Evolutionary conservation across 2,888 invertebrate genomes (phyloP), one percentile per base, ranked within the genome.

Genomic region (Dolichomitus sp.): DNA sequence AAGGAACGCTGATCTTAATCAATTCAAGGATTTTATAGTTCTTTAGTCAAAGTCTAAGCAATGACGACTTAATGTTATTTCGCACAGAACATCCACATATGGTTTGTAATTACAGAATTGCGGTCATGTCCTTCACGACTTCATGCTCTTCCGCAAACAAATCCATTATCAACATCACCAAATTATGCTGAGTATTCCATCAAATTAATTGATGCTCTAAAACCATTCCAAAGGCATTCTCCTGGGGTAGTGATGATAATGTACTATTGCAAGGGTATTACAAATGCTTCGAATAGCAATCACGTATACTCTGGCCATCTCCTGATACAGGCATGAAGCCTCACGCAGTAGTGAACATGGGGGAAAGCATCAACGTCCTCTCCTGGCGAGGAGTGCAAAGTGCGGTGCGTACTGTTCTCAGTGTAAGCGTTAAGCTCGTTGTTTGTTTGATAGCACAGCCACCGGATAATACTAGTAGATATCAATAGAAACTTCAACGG

Each of bases 251-350:
- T 42, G 17, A 27, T 30, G 54, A 48, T 76, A 83, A 83, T 83
- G 68, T 63, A 77, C 73, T 77, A 69, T 77, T 11, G 7, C 37
- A 14, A 65, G 70, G 73, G 76, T 65, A 77, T 77, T 73, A 72
- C 80, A 63, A 72, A 83, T 80, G 69, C 54, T 69, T 23, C 37
- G 68, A 80, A 80, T 77, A 63, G 61, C 61, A 40, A 54, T 23
- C 69, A 57, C 52, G 69, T 77, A 72, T 80, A 83, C 66, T 73
- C 66, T 45, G 30, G 57, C 77, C n/a, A 70, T 80, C 65, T 45
- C 11, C 52, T 27, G 70, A 78, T 80, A 68, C 80, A 61, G 74
- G 54, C 77, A 76, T 57, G 48, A 69, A 77, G 70, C 76, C 75
- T 74, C 66, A 33, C 19, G 40, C 65, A 63, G 72, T 54, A 57